Evolutionary conservation across 1,140 invertebrate genomes (phyloP), one percentile per base, ranked within the genome.

Genomic region (Cheumatopsyche charites): DNA sequence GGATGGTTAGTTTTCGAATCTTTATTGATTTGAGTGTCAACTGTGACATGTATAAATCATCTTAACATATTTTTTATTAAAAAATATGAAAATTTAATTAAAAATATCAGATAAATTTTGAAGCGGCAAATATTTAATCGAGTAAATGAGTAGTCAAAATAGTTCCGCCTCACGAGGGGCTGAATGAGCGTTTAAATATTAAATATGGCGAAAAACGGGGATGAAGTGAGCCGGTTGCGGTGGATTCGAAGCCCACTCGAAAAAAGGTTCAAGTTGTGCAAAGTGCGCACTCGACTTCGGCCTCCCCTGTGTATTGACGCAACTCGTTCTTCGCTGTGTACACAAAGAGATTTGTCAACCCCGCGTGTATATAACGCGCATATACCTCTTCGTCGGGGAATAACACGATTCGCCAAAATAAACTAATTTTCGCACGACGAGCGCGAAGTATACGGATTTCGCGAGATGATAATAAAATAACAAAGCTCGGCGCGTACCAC

Each of bases 181-280:
- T 15, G 23, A 47, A 43, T 26, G 47, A 63, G 29, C 62, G 41
- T 17, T 66, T 43, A 66, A 66, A 47, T 66, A 66, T 66, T 66
- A 66, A 66, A 45, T n/a, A n/a, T 4, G n/a, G 15, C 13, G 41
- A 65, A 47, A 17, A 21, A 67, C 42, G 5, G 26, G 41, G 21
- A 23, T 21, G 42, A 68, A 45, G 66, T 36, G 29, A 36, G 29
- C 29, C 29, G 66, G 66, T 68, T 68, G 66, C 47, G 66, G 66
- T 19, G 47, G 45, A 45, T 42, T 13, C 47, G 21, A 42, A 12
- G 47, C 66, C 66, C 66, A 36, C 66, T 67, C n/a, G 65, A 67
- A 68, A 67, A 68, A 68, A 68, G 66, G 66, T 68, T 66, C 42
- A 66, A 66, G 63, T 66, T 66, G 63, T 66, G 43, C 41, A 68